A percentile compares a stretch with the other conserved stretches of the same genome.
Evolutionary conservation across 2,113 vertebrate species (phyloP).

Genomic region (Psilopogon haemacephalus): DNA sequence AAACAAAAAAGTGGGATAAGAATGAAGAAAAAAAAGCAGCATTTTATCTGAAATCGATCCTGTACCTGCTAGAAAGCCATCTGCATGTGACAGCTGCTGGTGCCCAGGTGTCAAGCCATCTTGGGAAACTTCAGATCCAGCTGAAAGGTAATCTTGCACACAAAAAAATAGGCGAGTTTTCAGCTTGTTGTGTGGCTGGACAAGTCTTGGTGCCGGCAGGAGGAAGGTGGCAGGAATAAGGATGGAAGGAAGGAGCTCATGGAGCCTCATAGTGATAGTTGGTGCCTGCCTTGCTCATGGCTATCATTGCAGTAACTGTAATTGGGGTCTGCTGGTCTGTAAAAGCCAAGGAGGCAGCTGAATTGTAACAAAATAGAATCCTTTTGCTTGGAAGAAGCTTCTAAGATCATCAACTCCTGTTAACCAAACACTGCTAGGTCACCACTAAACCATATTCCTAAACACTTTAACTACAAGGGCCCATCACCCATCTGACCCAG

Average conservation of each 20-base stretch:
- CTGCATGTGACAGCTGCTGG: not conserved
- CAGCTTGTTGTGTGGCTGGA: not conserved
- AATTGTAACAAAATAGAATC: no score
- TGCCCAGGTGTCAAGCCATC: not conserved
- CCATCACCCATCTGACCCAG: not conserved
- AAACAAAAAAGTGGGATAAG: not conserved
- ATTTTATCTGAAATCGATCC: not conserved
- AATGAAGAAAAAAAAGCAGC: not conserved
- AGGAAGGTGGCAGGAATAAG: not conserved
- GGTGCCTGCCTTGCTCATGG: fast-evolving
- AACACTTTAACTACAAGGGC: not conserved
- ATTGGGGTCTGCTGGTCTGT: not conserved
- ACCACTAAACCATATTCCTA: no score
- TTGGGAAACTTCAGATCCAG: not conserved
- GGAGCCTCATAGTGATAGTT: not conserved
- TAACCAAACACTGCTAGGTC: no score
- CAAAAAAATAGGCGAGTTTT: not conserved
- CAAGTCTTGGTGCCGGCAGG: not conserved
- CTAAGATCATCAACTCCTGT: no score
- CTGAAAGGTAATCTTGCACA: not conserved
- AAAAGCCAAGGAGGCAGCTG: not conserved
- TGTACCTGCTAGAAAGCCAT: not conserved
- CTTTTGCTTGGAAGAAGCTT: no score
- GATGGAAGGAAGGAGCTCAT: not conserved
- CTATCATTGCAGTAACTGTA: fast-evolving